A percentile compares a stretch with the other conserved stretches of the same genome.
phyloP scores from a whole-genome alignment of 2,888 invertebrate genomes.

The Netelia virgata region DNA sequence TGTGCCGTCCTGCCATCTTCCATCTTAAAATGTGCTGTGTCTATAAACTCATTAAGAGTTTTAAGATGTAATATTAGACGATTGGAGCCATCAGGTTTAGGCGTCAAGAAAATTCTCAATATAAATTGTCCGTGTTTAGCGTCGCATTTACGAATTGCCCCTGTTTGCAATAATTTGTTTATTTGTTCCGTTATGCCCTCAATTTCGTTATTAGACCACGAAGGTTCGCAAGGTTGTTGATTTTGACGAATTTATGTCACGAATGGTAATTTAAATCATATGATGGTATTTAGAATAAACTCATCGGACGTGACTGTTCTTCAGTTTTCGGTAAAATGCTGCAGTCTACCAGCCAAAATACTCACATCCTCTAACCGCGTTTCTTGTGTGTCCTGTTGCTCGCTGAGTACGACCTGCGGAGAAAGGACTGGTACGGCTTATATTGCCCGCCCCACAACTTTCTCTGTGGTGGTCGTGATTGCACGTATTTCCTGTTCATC shows the following conservation, averaged over 20 bases:
- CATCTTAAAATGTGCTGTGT: conserved; percentile 71
- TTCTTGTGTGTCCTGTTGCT: conserved; percentile 19
- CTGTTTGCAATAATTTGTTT: conserved; percentile 44
- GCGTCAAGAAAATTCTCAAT: conserved; percentile 67
- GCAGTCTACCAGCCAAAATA: conserved; percentile 55
- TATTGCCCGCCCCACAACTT: not conserved
- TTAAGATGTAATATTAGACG: conserved; percentile 71
- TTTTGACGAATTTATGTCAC: not conserved
- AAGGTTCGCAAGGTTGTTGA: conserved; percentile 14
- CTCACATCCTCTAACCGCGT: conserved; percentile 45
- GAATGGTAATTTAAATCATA: conserved; percentile 55
- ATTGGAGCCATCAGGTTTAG: conserved; percentile 68
- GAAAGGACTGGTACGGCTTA: not conserved
- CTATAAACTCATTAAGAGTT: conserved; percentile 69
- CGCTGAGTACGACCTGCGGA: not conserved
- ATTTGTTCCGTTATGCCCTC: conserved; percentile 18
- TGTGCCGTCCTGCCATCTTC: conserved; percentile 70
- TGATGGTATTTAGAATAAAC: conserved; percentile 35
- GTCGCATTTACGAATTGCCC: conserved; percentile 45
- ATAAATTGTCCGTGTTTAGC: conserved; percentile 62
- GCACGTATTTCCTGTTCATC: conserved; percentile 22
- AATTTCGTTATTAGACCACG: conserved; percentile 43
- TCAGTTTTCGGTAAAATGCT: conserved; percentile 36
- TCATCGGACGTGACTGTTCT: conserved; percentile 23
- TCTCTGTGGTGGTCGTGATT: conserved; percentile 33